Evolutionary conservation across 2,797 vertebrate genomes (phyloP).

Genomic region (Caiman crocodilus): DNA sequence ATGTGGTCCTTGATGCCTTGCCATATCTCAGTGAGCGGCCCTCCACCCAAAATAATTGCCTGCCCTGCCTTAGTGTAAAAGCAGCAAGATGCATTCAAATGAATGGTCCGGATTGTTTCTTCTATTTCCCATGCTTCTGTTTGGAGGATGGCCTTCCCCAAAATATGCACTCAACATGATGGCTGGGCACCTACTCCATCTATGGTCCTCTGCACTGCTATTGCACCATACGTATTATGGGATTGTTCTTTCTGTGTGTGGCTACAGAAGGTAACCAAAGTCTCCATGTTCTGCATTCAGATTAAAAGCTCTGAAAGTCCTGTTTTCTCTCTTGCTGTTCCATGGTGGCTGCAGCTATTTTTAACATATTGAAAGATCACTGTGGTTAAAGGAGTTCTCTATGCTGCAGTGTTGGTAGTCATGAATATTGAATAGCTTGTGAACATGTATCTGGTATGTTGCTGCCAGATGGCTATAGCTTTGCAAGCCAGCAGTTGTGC

Average conservation of each 20-base stretch:
- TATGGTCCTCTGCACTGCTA: background rate
- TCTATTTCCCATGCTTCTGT: background rate
- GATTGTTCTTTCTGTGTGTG: rapidly evolving
- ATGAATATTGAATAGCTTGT: background rate
- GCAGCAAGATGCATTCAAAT: no score
- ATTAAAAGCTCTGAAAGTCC: background rate
- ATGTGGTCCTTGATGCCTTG: no score
- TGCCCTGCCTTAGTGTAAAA: background rate
- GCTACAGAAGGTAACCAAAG: background rate
- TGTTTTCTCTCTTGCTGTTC: background rate
- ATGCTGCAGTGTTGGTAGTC: background rate
- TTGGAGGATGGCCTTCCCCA: background rate
- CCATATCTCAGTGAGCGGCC: no score
- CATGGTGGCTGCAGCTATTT: background rate
- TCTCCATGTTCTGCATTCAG: background rate
- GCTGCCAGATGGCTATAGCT: rapidly evolving
- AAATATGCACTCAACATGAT: background rate
- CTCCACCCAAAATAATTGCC: no score
- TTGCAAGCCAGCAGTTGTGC: rapidly evolving
- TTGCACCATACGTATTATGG: rapidly evolving
- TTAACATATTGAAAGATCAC: background rate
- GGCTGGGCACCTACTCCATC: rapidly evolving
- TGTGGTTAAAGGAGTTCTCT: rapidly evolving
- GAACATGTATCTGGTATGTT: background rate
- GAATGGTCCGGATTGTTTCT: background rate